A percentile compares a stretch with the other conserved stretches of the same genome.
Evolutionary conservation across 2,888 invertebrate species (phyloP).

Genomic region (Buathra laborator): DNA sequence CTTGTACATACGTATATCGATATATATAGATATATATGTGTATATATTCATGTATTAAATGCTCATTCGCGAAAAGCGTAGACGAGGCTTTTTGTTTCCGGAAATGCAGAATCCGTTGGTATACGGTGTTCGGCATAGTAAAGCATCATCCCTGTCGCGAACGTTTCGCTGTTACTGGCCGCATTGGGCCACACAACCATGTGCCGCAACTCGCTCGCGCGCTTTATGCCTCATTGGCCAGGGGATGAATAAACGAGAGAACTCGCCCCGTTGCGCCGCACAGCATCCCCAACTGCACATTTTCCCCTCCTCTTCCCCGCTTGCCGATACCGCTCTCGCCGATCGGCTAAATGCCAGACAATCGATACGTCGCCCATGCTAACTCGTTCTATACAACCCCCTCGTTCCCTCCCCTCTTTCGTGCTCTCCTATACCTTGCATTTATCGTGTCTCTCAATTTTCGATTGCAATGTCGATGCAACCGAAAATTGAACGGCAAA

Average conservation of each 20-base stretch:
- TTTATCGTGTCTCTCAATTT: conserved; percentile 82
- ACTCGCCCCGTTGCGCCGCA: conserved; percentile 31
- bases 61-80: conserved; percentile 37
- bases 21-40: not conserved
- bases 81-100: conserved; percentile 54
- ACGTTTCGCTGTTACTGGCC: conserved; percentile 40
- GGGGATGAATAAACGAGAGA: conserved; percentile 62
- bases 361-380: conserved; percentile 79
- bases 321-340: conserved; percentile 46
- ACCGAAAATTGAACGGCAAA: conserved; percentile 6
- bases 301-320: not conserved
- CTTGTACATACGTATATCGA: not conserved
- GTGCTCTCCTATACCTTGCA: conserved; percentile 73
- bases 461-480: conserved; percentile 63
- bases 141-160: conserved; percentile 36
- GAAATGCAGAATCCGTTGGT: conserved; percentile 46
- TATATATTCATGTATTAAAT: conserved; percentile 16
- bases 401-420: conserved; percentile 74
- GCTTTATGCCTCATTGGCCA: conserved; percentile 64
- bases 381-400: conserved; percentile 36
- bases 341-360: conserved; percentile 81
- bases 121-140: conserved; percentile 30
- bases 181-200: conserved; percentile 43
- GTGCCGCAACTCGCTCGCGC: conserved; percentile 42
- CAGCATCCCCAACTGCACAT: conserved; percentile 20